A percentile compares a stretch with the other conserved stretches of the same genome.
Conservation (phyloP, 2,797 vertebrate species). For the Melanotaenia parkinsoni region DNA sequence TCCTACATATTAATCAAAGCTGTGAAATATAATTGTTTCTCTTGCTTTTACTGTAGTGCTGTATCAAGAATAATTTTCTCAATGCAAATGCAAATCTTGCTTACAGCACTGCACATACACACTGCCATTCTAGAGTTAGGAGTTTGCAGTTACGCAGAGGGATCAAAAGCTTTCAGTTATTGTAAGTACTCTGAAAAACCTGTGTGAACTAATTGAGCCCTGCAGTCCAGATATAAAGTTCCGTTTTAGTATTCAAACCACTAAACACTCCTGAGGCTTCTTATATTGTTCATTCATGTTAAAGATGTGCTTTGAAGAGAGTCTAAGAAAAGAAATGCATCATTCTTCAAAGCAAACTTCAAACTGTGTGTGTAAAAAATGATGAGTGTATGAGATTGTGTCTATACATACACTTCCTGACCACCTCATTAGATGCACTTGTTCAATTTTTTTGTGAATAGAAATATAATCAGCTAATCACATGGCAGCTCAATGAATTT, state of each 20-base stretch:
- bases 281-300: conserved; percentile 53
- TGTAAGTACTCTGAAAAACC: conserved; percentile 52
- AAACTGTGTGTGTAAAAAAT: conserved; percentile 10
- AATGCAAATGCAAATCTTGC: conserved; percentile 27
- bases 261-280: conserved; percentile 54
- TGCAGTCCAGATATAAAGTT: conserved; percentile 55
- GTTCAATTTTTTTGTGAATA: no score
- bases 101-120: conserved; percentile 24
- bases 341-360: conserved; percentile 46
- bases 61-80: conserved; percentile 25
- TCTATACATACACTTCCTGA: not conserved
- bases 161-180: conserved; percentile 70
- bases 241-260: conserved; percentile 66
- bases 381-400: not conserved
- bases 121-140: conserved; percentile 27
- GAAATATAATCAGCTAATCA: no score
- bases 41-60: conserved; percentile 14
- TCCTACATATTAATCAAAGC: conserved; percentile 66
- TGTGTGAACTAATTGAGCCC: conserved; percentile 64
- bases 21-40: conserved; percentile 6
- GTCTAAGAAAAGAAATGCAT: conserved; percentile 43
- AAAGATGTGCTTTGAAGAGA: conserved; percentile 61
- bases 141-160: conserved; percentile 25
- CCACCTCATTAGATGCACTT: no score
- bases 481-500: no score